A percentile compares a stretch with the other conserved stretches of the same genome.
Evolutionary conservation across 2,113 vertebrate species (phyloP).

Genomic region (Mesembrinibis cayennensis): DNA sequence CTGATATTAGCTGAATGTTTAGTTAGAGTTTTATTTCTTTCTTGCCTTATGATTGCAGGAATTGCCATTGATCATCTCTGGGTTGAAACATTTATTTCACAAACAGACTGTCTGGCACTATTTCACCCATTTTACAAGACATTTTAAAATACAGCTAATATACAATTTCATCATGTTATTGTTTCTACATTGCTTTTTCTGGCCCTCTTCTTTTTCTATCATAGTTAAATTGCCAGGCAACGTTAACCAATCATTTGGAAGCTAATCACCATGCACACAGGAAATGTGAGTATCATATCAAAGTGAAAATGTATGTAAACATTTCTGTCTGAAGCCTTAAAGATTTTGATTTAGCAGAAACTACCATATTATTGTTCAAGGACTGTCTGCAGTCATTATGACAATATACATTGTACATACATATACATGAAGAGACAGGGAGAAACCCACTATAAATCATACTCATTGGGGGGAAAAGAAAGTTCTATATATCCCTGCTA

Average conservation of each 20-base stretch:
- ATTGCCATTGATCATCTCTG: neutral
- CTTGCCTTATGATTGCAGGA: neutral
- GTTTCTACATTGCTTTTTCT: neutral
- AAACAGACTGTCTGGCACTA: neutral
- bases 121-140: neutral
- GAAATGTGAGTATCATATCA: neutral
- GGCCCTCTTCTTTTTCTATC: neutral
- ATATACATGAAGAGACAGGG: neutral
- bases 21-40: constrained; percentile 17
- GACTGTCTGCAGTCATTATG: neutral
- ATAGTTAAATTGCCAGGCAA: neutral
- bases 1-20: constrained; percentile 20
- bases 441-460: neutral
- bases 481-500: neutral
- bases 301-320: neutral
- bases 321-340: neutral
- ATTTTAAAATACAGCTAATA: neutral
- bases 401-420: neutral
- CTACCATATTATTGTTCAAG: neutral
- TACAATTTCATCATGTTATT: neutral
- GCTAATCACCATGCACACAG: neutral
- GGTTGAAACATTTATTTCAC: neutral
- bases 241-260: neutral
- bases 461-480: neutral
- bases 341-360: neutral